A percentile compares a stretch with the other conserved stretches of the same genome.
Evolutionary conservation across 2,888 invertebrate genomes (phyloP).

Genomic region (Teinopalpus imperialis): DNA sequence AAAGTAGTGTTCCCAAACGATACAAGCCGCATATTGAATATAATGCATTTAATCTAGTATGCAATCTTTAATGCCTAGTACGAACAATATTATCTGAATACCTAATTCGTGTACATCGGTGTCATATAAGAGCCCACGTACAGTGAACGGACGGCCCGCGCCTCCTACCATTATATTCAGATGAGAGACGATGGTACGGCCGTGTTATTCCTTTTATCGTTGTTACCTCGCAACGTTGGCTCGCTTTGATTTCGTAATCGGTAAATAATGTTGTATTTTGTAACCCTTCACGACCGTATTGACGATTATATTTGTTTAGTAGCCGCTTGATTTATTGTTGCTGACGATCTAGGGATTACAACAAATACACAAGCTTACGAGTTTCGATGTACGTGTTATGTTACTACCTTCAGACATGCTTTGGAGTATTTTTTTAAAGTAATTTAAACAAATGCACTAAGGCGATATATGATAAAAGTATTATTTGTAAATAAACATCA

Average conservation of each 20-base stretch:
- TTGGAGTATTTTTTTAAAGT: too few species aligned
- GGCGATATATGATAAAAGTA: too few species aligned
- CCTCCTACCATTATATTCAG: constrained; percentile 75
- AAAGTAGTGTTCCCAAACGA: background rate
- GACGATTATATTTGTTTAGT: constrained; percentile 11
- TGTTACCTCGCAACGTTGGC: constrained; percentile 20
- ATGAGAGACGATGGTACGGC: constrained; percentile 56
- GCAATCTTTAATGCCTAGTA: constrained; percentile 13
- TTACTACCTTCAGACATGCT: too few species aligned
- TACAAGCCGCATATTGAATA: background rate
- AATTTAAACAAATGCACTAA: too few species aligned
- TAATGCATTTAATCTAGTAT: constrained; percentile 18
- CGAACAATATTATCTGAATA: constrained; percentile 23
- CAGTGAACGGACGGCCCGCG: constrained; percentile 44
- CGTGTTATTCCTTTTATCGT: constrained; percentile 37
- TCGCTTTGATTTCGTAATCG: constrained; percentile 19
- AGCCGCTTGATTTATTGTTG: constrained; percentile 3
- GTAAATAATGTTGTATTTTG: constrained; percentile 22
- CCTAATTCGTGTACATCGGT: constrained; percentile 20
- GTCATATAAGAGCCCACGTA: constrained; percentile 49
- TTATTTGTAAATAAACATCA: too few species aligned
- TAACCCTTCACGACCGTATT: constrained; percentile 1
- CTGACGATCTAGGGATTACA: too few species aligned
- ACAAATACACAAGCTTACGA: too few species aligned
- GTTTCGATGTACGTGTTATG: too few species aligned